A percentile compares a stretch with the other conserved stretches of the same genome.
Conservation (phyloP, 2,888 invertebrate genomes). For the Caprella mutica region DNA sequence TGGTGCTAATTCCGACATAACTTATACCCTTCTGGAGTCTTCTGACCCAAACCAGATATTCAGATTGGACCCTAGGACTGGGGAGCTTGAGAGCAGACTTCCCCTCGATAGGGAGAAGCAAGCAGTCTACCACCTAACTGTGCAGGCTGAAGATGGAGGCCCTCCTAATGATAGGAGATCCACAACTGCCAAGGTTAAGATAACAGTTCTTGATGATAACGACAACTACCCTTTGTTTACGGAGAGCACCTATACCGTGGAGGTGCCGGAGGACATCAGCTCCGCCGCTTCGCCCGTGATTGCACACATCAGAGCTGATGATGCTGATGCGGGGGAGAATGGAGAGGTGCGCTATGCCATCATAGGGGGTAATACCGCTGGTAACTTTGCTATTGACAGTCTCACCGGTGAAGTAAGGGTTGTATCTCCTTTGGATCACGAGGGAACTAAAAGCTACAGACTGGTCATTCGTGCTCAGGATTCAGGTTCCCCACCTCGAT, state of each 20-base stretch:
- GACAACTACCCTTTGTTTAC: slow-evolving; percentile 90
- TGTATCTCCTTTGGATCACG: slow-evolving; percentile 79
- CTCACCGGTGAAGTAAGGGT: slow-evolving; percentile 79
- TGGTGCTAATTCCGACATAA: slow-evolving; percentile 70
- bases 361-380: slow-evolving; percentile 86
- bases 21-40: slow-evolving; percentile 45
- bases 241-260: slow-evolving; percentile 74
- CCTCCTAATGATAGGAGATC: slow-evolving; percentile 66
- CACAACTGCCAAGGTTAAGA: slow-evolving; percentile 68
- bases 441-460: slow-evolving; percentile 69
- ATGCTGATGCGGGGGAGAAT: slow-evolving; percentile 84
- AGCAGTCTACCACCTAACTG: slow-evolving; percentile 68
- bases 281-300: slow-evolving; percentile 72
- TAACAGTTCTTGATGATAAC: slow-evolving; percentile 75
- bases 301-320: slow-evolving; percentile 70
- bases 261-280: slow-evolving; percentile 77
- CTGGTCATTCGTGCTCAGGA: slow-evolving; percentile 90
- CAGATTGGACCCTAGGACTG: slow-evolving; percentile 65
- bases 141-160: slow-evolving; percentile 75
- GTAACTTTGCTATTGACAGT: slow-evolving; percentile 87
- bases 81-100: slow-evolving; percentile 70
- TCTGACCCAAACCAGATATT: slow-evolving; percentile 67
- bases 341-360: slow-evolving; percentile 87
- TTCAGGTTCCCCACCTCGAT: slow-evolving; percentile 82
- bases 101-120: slow-evolving; percentile 77